Base-by-base conservation (phyloP, 2,797 vertebrate genomes). In the Lagorchestes hirsutus region DNA sequence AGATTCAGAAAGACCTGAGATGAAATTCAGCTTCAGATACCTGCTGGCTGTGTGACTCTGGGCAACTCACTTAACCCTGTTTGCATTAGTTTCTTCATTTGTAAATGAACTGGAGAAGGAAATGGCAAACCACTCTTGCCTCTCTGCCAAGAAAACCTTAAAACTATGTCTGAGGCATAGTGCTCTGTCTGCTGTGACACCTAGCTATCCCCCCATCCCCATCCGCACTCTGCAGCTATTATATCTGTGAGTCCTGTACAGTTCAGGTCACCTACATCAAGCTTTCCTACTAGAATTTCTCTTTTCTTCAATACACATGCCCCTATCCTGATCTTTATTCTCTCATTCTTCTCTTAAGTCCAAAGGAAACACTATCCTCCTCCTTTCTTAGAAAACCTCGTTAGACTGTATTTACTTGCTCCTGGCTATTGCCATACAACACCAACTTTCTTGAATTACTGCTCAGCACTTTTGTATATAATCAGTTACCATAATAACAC, bases 301-400 rank as follows among this genome's bases (percentile, higher is more conserved):
- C 31, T 11, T 50, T 22, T 56, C 14, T 55, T 56, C 55, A 31
- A 28, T 12, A 93, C 18, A 82, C 8, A 46, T 82, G 13, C 16
- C n/a, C 14, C 6, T 10, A 40, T 54, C 11, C 59, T 67, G 50
- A 54, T 1, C 27, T 91, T 50, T 93, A 27, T 13, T n/a, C 59
- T 93, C 91, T 50, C n/a, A 59, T 56, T 55, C 54, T 87, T 40
- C 62, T 95, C 93, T 93, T 92, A 4, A 91, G 74, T 11, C 55
- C 90, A 90, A 52, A 57, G 87, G 82, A 24, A 31, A 27, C 0
- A 6, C 13, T 13, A 13, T 29, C 54, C 28, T 93, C 54, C 55
- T 91, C 55, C 54, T 90, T 56, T 82, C 34, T 94, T 27, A 91
- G 82, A 67, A 8, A 82, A 67, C 27, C 46, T 82, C 74, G 91